Percentiles rank a stretch among this genome's conserved stretches.
These are phyloP conservation scores for Empidonax traillii DNA, from an alignment of 2,113 vertebrate species.

Conservation along the genomic window DNA sequence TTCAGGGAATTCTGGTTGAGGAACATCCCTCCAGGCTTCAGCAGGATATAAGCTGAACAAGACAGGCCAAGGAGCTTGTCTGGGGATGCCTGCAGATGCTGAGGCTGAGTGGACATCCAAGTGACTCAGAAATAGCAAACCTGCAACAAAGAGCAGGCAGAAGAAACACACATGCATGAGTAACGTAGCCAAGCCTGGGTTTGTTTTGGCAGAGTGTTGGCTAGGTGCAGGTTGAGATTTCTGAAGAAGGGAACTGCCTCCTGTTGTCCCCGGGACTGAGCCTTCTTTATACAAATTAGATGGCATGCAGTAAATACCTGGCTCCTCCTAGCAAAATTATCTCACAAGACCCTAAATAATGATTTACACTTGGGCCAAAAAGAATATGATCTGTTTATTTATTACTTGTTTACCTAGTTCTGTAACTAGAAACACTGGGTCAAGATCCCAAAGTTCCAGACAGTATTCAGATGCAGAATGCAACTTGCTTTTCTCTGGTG, in stretches of 20 bases:
- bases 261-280: background rate
- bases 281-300: background rate
- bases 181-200: background rate
- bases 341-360: background rate
- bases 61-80: background rate
- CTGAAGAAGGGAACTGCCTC: background rate
- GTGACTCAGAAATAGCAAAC: constrained; percentile 3
- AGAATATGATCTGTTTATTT: background rate
- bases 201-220: constrained; percentile 16
- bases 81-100: background rate
- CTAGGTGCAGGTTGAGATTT: background rate
- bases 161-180: background rate
- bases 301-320: constrained; percentile 23
- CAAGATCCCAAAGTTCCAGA: background rate
- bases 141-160: background rate
- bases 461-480: background rate
- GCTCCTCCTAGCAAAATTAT: constrained; percentile 5
- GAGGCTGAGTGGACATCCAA: background rate
- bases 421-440: constrained; percentile 3
- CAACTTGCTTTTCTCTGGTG: background rate
- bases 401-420: constrained; percentile 25
- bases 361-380: background rate
- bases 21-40: background rate
- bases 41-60: background rate
- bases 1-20: background rate